Evolutionary conservation across 2,797 vertebrate species (phyloP).

Genomic region (Sebastes kiyomatsui): DNA sequence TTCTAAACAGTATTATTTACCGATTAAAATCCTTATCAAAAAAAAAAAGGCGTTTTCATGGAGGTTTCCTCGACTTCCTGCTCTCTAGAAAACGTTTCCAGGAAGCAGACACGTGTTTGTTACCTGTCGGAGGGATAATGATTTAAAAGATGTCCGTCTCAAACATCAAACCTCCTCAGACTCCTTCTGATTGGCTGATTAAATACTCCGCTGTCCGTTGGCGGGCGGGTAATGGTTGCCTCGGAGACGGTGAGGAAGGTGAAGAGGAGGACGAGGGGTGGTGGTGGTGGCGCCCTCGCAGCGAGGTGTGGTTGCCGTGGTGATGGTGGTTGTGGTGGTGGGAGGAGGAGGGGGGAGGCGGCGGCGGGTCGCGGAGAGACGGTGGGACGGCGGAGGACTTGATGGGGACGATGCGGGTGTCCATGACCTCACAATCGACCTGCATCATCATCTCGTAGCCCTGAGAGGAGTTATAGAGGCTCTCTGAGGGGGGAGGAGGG

Average conservation of each 20-base stretch:
- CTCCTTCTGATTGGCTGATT: constrained; percentile 76
- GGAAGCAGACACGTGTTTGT: background rate
- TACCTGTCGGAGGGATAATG: background rate
- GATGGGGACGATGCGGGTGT: constrained; percentile 92
- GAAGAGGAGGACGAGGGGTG: constrained; percentile 33
- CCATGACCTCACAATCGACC: constrained; percentile 95
- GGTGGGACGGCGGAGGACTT: constrained; percentile 91
- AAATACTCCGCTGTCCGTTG: constrained; percentile 57
- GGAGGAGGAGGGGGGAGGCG: constrained; percentile 62
- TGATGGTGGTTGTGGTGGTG: constrained; percentile 63
- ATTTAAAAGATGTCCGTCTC: background rate
- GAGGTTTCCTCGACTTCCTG: background rate
- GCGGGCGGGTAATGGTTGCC: constrained; percentile 59
- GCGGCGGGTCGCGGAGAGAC: constrained; percentile 82
- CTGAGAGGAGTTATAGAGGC: constrained; percentile 83
- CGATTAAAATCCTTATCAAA: background rate
- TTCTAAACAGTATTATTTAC: background rate
- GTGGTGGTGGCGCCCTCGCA: constrained; percentile 63
- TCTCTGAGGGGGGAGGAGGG: constrained; percentile 80
- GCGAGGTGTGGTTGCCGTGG: constrained; percentile 78
- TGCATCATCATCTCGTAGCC: constrained; percentile 97
- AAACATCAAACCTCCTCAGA: constrained; percentile 43
- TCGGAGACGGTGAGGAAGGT: background rate
- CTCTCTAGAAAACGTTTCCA: background rate
- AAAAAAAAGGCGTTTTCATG: background rate